Evolutionary conservation across 1,140 invertebrate species (phyloP), one percentile per base, ranked within the genome.

Genomic region (Venturia canescens): DNA sequence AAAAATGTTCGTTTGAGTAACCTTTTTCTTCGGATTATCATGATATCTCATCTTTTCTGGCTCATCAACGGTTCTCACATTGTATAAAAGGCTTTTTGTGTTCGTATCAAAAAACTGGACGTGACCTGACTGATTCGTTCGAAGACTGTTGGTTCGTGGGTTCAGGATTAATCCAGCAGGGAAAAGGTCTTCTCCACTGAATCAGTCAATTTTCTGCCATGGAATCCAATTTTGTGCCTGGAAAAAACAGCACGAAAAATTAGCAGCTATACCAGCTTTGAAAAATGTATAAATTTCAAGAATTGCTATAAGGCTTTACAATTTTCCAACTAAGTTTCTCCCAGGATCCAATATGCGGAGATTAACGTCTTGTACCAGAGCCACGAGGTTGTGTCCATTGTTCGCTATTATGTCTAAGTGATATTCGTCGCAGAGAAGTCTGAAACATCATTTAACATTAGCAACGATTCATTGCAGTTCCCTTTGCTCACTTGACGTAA

Each of bases 21-120:
- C 75, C 7, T 7, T 23, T 69, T 72, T 18, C 11, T 75, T 21
- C 13, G 71, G 80, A 71, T 0, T 5, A 60, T 6, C 3, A 63
- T 63, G 23, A 63, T 3, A 0, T 26, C 6, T 27, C n/a, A 26
- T 1, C 0, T 69, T 69, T 69, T 16, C 31, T 69, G 3, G 1
- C 23, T 15, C 23, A 2, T 63, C 21, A 63, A 63, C 21, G 23
- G 72, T 77, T 92, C 94, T 94, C 90, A 97, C 96, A 93, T 96
- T 96, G 85, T 94, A 97, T 0, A 97, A 87, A 76, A 97, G 92
- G 84, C 90, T 94, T 84, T 95, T 94, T 6, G 93, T 93, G 74
- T 93, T 90, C 0, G 95, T 92, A 70, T 94, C 94, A 88, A 95
- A 97, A 92, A 97, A 97, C 89, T 98, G 97, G 57, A 98, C 89